Conservation (phyloP, 2,888 invertebrate species). For the Pseudococcus viburni region DNA sequence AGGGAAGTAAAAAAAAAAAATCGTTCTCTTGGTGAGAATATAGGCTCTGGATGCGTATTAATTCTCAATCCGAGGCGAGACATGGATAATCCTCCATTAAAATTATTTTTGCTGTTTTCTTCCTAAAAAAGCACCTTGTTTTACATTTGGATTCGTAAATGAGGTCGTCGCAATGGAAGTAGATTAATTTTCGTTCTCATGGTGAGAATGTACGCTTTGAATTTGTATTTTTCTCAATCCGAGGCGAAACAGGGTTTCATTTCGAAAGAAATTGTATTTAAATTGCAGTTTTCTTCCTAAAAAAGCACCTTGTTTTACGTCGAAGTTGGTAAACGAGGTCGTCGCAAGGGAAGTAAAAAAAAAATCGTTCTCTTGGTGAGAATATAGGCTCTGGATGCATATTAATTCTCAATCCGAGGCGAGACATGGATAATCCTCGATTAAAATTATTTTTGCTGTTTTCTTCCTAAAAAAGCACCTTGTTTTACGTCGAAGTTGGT, state of each 20-base stretch:
- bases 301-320: not conserved
- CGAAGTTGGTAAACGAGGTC: not conserved
- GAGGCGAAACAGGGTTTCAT: no score
- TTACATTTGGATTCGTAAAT: not conserved
- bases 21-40: slow-evolving; percentile 39
- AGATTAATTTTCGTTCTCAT: not conserved
- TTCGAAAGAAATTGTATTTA: not conserved
- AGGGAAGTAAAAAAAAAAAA: not conserved
- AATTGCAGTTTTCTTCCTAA: not conserved
- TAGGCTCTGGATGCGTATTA: not conserved
- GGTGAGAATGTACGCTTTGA: not conserved
- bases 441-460: no score
- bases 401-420: slow-evolving; percentile 36
- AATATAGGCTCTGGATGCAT: not conserved
- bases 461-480: slow-evolving; percentile 35
- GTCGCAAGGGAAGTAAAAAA: not conserved
- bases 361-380: slow-evolving; percentile 10
- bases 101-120: no score
- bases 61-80: slow-evolving; percentile 43
- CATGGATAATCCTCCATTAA: no score
- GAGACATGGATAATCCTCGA: no score
- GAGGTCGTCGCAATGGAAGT: slow-evolving; percentile 3
- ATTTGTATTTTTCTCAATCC: not conserved
- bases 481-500: not conserved
- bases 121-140: slow-evolving; percentile 9